phyloP scores from a whole-genome alignment of 2,113 vertebrate genomes.

The Megalops atlanticus region DNA sequence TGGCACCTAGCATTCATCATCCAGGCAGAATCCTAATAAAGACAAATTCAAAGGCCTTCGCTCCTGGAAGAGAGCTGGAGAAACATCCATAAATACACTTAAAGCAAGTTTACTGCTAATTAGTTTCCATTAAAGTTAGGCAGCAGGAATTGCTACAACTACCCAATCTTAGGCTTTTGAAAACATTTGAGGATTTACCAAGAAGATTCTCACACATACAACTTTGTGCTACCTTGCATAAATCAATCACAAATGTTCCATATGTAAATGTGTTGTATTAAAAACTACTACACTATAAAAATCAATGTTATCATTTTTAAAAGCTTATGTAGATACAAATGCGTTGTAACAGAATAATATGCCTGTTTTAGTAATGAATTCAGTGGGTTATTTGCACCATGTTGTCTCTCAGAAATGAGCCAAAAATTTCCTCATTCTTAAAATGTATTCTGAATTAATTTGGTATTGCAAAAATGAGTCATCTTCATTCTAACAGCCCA shows the following conservation, averaged over 20 bases:
- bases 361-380: no score
- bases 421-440: no score
- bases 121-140: conserved; percentile 56
- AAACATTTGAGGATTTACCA: neutral
- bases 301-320: no score
- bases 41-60: conserved; percentile 71
- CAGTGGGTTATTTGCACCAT: no score
- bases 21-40: conserved; percentile 81
- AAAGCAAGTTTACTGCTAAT: conserved; percentile 60
- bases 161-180: neutral
- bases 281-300: neutral
- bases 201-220: neutral
- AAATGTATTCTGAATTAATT: no score
- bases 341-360: no score
- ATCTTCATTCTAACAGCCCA: no score
- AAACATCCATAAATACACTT: conserved; percentile 59
- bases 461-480: no score
- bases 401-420: no score
- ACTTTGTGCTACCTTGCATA: neutral
- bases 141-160: conserved; percentile 32
- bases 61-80: conserved; percentile 61
- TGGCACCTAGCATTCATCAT: conserved; percentile 76
- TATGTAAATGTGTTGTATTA: neutral
- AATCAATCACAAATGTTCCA: neutral
- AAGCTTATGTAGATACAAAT: no score